Evolutionary conservation across 2,797 vertebrate genomes (phyloP), one percentile per base, ranked within the genome.

Genomic region (Xerus rutilus): DNA sequence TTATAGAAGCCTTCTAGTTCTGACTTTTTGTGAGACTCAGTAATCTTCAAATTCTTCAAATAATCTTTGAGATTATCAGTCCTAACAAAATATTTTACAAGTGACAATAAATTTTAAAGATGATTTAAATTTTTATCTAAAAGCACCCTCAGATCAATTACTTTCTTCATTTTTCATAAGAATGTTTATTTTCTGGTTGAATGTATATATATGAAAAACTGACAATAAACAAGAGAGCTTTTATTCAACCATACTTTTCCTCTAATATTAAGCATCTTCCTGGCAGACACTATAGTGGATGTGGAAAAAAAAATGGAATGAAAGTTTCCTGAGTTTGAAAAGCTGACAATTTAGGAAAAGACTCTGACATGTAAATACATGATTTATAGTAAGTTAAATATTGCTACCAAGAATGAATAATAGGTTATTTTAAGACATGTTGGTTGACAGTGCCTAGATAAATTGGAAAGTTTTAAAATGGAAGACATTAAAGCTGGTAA

Each of bases 11-110:
- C n/a, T 76, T 20, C 11, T 21, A 86, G 35, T 86, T 86, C 30
- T 88, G 20, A 93, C 12, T 65, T 85, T 78, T 84, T 45, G 4
- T 79, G 28, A 82, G 49, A 86, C 32, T 84, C 81, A 92, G 45
- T 8, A 62, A 28, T 64, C 32, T 89, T 87, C 30, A 89, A 73
- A 78, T 86, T 65, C 8, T 64, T 62, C 8, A 62, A 62, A 25
- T 62, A 25, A 62, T 62, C 59, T 62, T 62, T 62, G 47, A 93
- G n/a, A 96, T 83, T 78, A 74, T 65, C 18, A 89, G 39, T 72
- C 15, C n/a, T 83, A 79, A 87, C 28, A 20, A 84, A 43, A 83
- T 65, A 72, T 73, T 52, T 72, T 64, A 82, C 2, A 83, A 95
- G 70, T 47, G 9, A 85, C 1, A 35, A 15, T 64, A 39, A 64